A percentile compares a stretch with the other conserved stretches of the same genome.
Evolutionary conservation across 2,113 vertebrate genomes (phyloP).

Genomic region (Carassius gibelio): DNA sequence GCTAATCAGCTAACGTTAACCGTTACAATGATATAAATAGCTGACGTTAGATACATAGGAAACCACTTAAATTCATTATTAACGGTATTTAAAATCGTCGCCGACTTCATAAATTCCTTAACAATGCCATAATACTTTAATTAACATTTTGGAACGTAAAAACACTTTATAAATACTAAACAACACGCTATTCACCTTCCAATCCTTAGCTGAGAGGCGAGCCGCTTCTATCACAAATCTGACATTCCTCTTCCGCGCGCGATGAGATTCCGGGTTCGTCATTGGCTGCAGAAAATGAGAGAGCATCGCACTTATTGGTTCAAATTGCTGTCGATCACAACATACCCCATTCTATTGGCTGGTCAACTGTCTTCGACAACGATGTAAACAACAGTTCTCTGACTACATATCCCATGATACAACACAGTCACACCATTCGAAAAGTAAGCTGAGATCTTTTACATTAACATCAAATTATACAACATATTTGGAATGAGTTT

Average conservation of each 20-base stretch:
- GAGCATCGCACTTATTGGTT: conserved; percentile 61
- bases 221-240: conserved; percentile 52
- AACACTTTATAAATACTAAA: neutral
- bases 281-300: conserved; percentile 64
- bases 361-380: neutral
- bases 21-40: neutral
- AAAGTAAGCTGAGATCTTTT: conserved; percentile 20
- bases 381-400: conserved; percentile 22
- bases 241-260: conserved; percentile 83
- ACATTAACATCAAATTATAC: neutral
- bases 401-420: conserved; percentile 23
- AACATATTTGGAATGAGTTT: neutral
- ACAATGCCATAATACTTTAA: neutral
- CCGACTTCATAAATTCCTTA: neutral
- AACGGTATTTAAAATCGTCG: neutral
- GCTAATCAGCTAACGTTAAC: conserved; percentile 9
- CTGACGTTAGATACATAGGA: conserved; percentile 8
- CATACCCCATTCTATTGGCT: neutral
- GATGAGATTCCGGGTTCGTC: conserved; percentile 46
- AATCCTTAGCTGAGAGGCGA: conserved; percentile 30
- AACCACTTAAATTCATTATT: neutral
- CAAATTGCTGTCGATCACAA: conserved; percentile 54
- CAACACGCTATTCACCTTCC: neutral
- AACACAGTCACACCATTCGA: neutral
- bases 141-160: neutral